Base-by-base conservation (phyloP, 2,797 vertebrate species). In the Pterois miles region DNA sequence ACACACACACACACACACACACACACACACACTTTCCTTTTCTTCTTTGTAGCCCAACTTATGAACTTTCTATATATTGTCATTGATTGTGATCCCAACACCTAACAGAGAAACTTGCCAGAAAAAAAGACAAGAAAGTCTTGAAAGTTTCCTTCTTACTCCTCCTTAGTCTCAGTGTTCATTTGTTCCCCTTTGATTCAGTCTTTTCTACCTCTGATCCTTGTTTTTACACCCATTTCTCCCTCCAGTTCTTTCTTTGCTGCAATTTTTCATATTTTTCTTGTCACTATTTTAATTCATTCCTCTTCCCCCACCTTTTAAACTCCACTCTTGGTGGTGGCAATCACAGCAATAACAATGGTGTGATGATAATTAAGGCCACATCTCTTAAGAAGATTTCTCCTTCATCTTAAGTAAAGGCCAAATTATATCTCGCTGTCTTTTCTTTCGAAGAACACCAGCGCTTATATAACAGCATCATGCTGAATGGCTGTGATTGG, bases 401-500 rank as follows among this genome's bases (percentile, higher is more conserved):
- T 75, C 46, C 69, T 68, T 80, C 79, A 74, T 84, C 63, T 78
- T 71, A 69, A 86, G 72, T 65, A 84, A 82, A 91, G 83, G 86
- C 80, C 89, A 86, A 76, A 85, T 89, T 71, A 83, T 54, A 85
- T 68, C 69, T 78, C 20, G 25, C 60, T 68, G 65, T 79, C 80
- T 84, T 56, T 72, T 58, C 72, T 64, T 81, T 73, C 71, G 25
- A 80, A 74, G 60, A 85, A 69, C 73, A 75, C 57, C 36, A 40
- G 81, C 23, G n/a, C 85, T 92, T 86, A 78, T 82, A 79, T 83
- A 90, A 88, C 74, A 58, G 76, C 84, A 59, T 89, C 83, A 77
- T 29, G 64, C 52, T 65, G 63, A 90, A 85, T 80, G 86, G 78
- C 73, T 88, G 43, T 86, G 91, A 93, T 92, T 90, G 86, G 89